Conservation (phyloP, 1,140 invertebrate species). For the Heterodera carotae region DNA sequence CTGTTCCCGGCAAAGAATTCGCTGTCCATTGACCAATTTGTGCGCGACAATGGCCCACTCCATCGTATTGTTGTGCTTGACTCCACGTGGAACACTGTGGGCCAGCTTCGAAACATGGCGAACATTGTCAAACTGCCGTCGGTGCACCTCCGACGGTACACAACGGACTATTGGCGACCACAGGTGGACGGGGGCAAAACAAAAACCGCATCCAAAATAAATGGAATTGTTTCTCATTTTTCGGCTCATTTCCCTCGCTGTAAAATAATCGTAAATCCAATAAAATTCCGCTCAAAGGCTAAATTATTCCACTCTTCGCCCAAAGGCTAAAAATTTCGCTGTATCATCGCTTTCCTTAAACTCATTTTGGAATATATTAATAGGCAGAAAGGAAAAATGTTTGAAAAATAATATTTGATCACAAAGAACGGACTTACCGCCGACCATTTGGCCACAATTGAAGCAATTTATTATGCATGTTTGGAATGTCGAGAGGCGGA, state of each 20-base stretch:
- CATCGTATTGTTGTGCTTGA: conserved; percentile 57
- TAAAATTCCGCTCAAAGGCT: too few species aligned
- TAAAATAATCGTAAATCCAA: too few species aligned
- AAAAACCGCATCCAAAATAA: too few species aligned
- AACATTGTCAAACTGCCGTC: conserved; percentile 52
- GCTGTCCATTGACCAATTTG: conserved; percentile 51
- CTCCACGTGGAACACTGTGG: conserved; percentile 59
- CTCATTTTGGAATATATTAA: too few species aligned
- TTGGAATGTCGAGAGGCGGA: conserved; percentile 44
- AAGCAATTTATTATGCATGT: conserved; percentile 64
- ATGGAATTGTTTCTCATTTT: too few species aligned
- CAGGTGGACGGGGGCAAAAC: conserved; percentile 38
- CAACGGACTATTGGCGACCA: conserved; percentile 61
- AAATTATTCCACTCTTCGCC: too few species aligned
- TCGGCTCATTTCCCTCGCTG: too few species aligned
- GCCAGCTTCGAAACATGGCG: conserved; percentile 37
- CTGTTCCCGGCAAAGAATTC: conserved; percentile 29
- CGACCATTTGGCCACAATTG: conserved; percentile 59
- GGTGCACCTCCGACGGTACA: conserved; percentile 52
- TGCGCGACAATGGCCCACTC: conserved; percentile 43
- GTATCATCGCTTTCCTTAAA: too few species aligned
- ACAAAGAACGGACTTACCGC: conserved; percentile 48
- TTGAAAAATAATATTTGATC: conserved; percentile 1
- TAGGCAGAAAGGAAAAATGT: too few species aligned
- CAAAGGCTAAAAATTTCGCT: too few species aligned